Evolutionary conservation across 2,888 invertebrate species (phyloP).

Genomic region (Bellardia bayeri): DNA sequence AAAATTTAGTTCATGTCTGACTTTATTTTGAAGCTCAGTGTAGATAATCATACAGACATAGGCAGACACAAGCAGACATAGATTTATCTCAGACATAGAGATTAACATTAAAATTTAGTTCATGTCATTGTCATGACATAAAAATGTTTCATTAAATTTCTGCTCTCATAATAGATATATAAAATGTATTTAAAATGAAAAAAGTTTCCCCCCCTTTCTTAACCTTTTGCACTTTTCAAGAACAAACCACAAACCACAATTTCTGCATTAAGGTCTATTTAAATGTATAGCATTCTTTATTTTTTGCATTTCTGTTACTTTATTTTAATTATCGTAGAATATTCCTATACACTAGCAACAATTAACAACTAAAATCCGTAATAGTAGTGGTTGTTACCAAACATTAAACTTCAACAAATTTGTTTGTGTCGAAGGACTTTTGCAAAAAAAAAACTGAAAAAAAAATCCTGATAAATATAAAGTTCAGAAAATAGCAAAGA

Average conservation of each 20-base stretch:
- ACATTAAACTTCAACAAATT: conserved; percentile 36
- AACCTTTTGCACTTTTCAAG: not conserved
- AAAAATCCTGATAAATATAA: conserved; percentile 30
- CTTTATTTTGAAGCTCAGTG: too few relatives aligned
- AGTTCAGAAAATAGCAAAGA: conserved; percentile 21
- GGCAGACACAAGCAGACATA: too few relatives aligned
- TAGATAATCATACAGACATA: too few relatives aligned
- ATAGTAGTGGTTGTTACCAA: conserved; percentile 29
- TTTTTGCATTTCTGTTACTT: not conserved
- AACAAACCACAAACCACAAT: conserved; percentile 21
- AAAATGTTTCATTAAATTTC: too few relatives aligned
- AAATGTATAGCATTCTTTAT: not conserved
- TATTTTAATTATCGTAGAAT: conserved; percentile 49
- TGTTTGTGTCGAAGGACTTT: not conserved
- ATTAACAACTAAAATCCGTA: conserved; percentile 52
- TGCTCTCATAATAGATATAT: too few relatives aligned
- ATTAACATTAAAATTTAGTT: too few relatives aligned
- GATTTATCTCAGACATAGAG: too few relatives aligned
- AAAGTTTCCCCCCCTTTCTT: not conserved
- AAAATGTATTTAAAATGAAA: too few relatives aligned
- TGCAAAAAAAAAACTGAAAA: conserved; percentile 29
- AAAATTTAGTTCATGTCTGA: too few relatives aligned
- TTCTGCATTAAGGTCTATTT: conserved; percentile 16
- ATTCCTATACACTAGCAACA: conserved; percentile 39
- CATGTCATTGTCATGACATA: too few relatives aligned